Conservation (phyloP, 2,888 invertebrate genomes). For the Gymnoscelis rufifasciata region DNA sequence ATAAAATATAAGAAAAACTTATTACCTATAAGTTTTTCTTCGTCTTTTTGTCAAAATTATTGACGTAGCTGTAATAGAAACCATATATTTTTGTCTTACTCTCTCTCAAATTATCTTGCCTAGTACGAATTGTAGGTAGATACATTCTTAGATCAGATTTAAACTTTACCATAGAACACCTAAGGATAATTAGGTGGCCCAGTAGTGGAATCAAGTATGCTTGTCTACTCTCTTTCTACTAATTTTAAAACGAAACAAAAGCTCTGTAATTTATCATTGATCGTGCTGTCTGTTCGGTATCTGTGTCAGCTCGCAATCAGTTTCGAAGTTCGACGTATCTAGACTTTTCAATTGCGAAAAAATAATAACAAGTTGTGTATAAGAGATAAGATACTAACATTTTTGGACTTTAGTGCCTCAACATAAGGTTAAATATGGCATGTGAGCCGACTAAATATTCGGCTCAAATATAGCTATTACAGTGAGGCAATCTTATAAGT, state of each 20-base stretch:
- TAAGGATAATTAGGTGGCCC: too few relatives aligned
- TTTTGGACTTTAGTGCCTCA: slow-evolving; percentile 22
- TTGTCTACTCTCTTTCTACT: too few relatives aligned
- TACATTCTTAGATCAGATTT: too few relatives aligned
- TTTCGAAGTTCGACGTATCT: slow-evolving; percentile 29
- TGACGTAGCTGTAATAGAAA: too few relatives aligned
- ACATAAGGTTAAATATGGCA: slow-evolving; percentile 23
- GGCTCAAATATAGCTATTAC: slow-evolving; percentile 27
- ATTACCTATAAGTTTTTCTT: too few relatives aligned
- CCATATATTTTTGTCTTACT: too few relatives aligned
- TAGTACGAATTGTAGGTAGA: too few relatives aligned
- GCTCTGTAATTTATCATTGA: slow-evolving; percentile 13
- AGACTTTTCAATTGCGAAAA: slow-evolving; percentile 33
- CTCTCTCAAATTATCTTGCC: too few relatives aligned
- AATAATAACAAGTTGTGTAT: slow-evolving; percentile 29
- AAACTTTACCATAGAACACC: too few relatives aligned
- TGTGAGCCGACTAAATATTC: slow-evolving; percentile 23
- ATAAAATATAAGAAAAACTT: too few relatives aligned
- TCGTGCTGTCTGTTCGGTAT: slow-evolving; percentile 12
- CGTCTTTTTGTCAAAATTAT: too few relatives aligned
- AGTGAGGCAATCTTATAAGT: slow-evolving; percentile 29
- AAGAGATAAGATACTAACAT: slow-evolving; percentile 14
- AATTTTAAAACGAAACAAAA: slow-evolving; percentile 12
- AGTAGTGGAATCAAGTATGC: too few relatives aligned
- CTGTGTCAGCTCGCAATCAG: slow-evolving; percentile 21